phyloP scores from a whole-genome alignment of 2,888 invertebrate species.

The Dasysyrphus albostriatus region DNA sequence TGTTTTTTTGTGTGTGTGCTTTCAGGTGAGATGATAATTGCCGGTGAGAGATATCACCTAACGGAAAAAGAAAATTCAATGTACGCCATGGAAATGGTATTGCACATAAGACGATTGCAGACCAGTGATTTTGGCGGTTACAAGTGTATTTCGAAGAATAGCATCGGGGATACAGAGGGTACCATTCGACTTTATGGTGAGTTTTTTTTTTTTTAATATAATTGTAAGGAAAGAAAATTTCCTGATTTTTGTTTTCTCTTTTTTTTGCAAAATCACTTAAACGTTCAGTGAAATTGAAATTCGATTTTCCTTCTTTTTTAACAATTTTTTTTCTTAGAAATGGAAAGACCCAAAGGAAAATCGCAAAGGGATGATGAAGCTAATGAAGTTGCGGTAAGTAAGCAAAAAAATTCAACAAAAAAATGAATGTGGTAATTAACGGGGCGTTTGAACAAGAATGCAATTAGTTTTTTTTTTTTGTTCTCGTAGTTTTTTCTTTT shows the following conservation, averaged over 20 bases:
- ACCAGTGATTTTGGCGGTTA: slow-evolving; percentile 92
- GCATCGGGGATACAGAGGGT: slow-evolving; percentile 95
- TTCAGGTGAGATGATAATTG: slow-evolving; percentile 95
- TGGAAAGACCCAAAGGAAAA: slow-evolving; percentile 83
- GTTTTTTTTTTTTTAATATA: slow-evolving; percentile 79
- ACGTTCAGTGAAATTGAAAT: slow-evolving; percentile 70
- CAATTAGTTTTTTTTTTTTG: slow-evolving; percentile 57
- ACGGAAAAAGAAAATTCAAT: slow-evolving; percentile 91
- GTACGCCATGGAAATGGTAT: slow-evolving; percentile 93
- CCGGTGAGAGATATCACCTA: slow-evolving; percentile 93
- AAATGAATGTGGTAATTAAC: slow-evolving; percentile 54
- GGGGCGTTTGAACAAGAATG: slow-evolving; percentile 64
- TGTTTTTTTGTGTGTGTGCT: background rate
- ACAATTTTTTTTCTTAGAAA: slow-evolving; percentile 78
- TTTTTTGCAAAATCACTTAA: slow-evolving; percentile 58
- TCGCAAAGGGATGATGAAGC: slow-evolving; percentile 84
- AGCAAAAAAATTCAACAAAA: slow-evolving; percentile 25
- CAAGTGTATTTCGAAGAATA: slow-evolving; percentile 96
- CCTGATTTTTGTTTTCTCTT: slow-evolving; percentile 6
- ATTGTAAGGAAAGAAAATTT: background rate
- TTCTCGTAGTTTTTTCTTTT: slow-evolving; percentile 8
- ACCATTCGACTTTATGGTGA: slow-evolving; percentile 95
- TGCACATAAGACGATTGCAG: slow-evolving; percentile 90
- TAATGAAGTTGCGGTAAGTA: slow-evolving; percentile 83
- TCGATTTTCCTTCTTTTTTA: slow-evolving; percentile 44